Evolutionary conservation across 2,888 invertebrate genomes (phyloP), one percentile per base, ranked within the genome.

Genomic region (Koerneria pararmatus): DNA sequence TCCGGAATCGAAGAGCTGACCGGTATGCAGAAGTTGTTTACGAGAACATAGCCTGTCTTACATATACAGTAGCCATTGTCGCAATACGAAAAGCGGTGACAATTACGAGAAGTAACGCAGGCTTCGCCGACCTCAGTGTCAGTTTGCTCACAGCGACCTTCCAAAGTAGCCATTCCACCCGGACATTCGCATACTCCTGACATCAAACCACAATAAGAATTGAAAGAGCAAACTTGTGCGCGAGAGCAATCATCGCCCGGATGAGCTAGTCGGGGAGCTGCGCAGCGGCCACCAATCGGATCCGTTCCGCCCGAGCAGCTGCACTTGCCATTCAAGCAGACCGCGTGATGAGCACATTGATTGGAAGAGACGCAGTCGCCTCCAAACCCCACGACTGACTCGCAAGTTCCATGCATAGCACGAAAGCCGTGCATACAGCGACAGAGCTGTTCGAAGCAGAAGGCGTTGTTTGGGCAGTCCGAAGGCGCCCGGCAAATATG

Each of bases 101-200:
- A 80, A 49, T 78, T 77, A 31, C 74, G 56, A 4, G 72, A 73
- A 0, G 75, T 74, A 24, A 75, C 72, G 60, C 81, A 81, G n/a
- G 74, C 72, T 4, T 72, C 71, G 24, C 80, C 81, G 49, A 71
- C 69, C 3, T 74, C 71, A 15, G 71, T 69, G 3, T 69, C 70
- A 4, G 78, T 77, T 48, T 71, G 76, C 22, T 76, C 71, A 66
- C 82, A 78, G 3, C 62, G 48, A 24, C 65, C 76, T 29, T 74
- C 72, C 5, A 65, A 68, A 1, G 75, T 74, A 3, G 70, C 69
- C 74, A 74, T 74, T 29, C 81, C 82, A 22, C 72, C 69, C 1
- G 82, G 79, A 58, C 82, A 82, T 64, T 82, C 82, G 64, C 82
- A 82, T 11, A 82, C 80, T 5, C 80, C 78, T 57, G 73, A 72